Evolutionary conservation across 2,113 vertebrate genomes (phyloP), one percentile per base, ranked within the genome.

Genomic region (Ifrita kowaldi): DNA sequence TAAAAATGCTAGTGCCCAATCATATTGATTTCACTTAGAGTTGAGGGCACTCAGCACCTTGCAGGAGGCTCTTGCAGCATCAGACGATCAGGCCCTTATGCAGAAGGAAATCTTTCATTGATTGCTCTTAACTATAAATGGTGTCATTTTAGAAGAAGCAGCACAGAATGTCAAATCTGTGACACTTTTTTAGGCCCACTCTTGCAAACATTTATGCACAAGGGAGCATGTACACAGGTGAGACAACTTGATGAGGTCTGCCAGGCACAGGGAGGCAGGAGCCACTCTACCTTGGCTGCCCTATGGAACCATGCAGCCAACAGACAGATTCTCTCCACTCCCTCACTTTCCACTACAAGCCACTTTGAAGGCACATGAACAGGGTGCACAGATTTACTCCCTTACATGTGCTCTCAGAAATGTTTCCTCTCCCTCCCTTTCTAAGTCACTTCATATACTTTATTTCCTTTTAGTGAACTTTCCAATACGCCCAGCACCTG

Each of bases 41-140:
- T 63, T 84, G 87, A 97, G 95, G 93, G 91, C 70, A 93, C 95
- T 97, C 90, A 88, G 78, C 86, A 93, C 90, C 86, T 96, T 86
- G 91, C 94, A 93, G 95, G 95, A 97, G 89, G 82, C 86, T 89
- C 94, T 97, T 94, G 70, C 91, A 91, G 79, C 76, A 90, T 95
- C 90, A 93, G 92, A 94, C 5, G 81, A 96, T 92, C 84, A 94
- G 67, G 78, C 35, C 86, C 95, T 97, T 97, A 42, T 63, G 91
- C 57, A 93, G 90, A 96, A 93, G 62, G 65, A 97, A 96, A 95
- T 85, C 44, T 91, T 85, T 79, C 88, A 87, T 83, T 97, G 93
- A 97, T 97, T 96, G 95, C 96, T 97, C 95, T 97, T 91, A 94
- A 89, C 93, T 88, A 16, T 91, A 96, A 97, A 96, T 50, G 86